These are phyloP conservation scores for Sorex araneus DNA, from an alignment of 2,113 vertebrate genomes.

Conservation along the genomic window DNA sequence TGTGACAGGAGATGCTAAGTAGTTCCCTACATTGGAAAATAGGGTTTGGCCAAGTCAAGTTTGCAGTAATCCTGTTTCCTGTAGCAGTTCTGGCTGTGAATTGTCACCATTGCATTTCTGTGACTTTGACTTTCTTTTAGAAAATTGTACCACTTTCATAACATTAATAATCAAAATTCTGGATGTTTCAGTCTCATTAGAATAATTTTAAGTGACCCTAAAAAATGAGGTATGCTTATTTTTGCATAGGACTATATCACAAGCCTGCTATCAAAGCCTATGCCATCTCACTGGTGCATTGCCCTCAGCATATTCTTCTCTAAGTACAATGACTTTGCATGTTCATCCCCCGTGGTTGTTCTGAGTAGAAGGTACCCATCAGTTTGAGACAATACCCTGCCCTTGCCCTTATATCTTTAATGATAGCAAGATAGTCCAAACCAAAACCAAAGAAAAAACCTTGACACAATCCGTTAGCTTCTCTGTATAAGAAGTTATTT, in stretches of 20 bases:
- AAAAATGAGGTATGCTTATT: not conserved
- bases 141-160: not conserved
- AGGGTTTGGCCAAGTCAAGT: not conserved
- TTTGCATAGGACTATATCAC: slow-evolving; percentile 3
- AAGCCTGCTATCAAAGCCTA: not conserved
- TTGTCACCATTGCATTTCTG: not conserved
- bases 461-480: not conserved
- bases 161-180: not conserved
- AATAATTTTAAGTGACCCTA: not conserved
- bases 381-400: not conserved
- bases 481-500: not conserved
- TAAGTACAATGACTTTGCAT: not conserved
- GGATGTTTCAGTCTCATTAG: not conserved
- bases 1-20: not conserved
- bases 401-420: not conserved
- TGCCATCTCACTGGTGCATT: not conserved
- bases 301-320: not conserved
- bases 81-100: not conserved
- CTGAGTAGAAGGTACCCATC: no score
- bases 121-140: not conserved
- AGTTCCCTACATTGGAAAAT: not conserved
- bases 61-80: not conserved
- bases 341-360: not conserved
- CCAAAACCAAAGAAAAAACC: not conserved
- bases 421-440: not conserved